Base-by-base conservation (phyloP, 2,888 invertebrate species). In the Biston stratarius region DNA sequence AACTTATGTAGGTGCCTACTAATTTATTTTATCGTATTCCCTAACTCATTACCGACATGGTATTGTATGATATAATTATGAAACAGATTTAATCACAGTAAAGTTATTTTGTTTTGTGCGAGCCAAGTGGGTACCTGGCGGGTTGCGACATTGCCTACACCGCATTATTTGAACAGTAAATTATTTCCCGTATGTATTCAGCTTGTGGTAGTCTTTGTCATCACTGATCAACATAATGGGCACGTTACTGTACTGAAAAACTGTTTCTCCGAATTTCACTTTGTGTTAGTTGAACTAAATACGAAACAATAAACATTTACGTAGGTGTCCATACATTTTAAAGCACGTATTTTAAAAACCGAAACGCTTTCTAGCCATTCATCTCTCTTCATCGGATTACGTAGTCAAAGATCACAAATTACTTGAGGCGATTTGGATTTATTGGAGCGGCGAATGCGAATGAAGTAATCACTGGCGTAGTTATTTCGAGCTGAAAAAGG, bases 401-500 rank as follows among this genome's bases (percentile, higher is more conserved):
- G 63, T 56, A 53, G 48, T 51, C 24, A 61, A 57, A 59, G 34
- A 55, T 51, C 59, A 34, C 51, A 56, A 60, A 60, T 64, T 55
- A 49, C 55, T 55, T 38, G 12, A n/a, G 48, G 55, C 55, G 58
- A 62, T 67, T 62, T 44, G 44, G 24, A 60, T 59, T 65, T 65
- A 65, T 59, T 65, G 62, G 47, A 65, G 61, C 62, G 69, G 61
- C 36, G 52, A 55, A 45, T 33, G 24, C 59, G 48, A 53, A 67
- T 64, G 63, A 63, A 63, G 62, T 66, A 60, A 62, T 69, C 58
- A 66, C 59, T 0, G 56, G 52, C 38, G 60, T 56, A 60, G 67
- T 56, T 60, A 47, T 59, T 68, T 61, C 34, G 49, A 59, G 45
- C 62, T 63, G 55, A 52, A 66, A 76, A 75, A 70, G 70, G 70